Base-by-base conservation (phyloP, 2,888 invertebrate genomes). In the Nebria brevicollis region DNA sequence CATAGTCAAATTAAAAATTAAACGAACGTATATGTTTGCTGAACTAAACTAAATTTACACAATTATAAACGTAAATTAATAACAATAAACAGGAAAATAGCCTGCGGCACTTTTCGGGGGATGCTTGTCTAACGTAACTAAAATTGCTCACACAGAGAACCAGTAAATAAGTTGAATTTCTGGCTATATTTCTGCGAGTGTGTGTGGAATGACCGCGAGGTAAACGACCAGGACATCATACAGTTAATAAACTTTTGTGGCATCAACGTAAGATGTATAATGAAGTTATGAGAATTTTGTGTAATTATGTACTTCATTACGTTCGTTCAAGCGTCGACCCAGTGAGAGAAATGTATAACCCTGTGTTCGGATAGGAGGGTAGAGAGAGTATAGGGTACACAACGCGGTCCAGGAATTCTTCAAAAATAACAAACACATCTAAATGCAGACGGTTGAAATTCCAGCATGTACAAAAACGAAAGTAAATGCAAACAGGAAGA, bases 301-400 rank as follows among this genome's bases (percentile, higher is more conserved):
- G 80, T 75, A 80, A 80, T 80, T 80, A 80, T 66, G 80, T 80
- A 80, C 80, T 80, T 80, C 80, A 75, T 80, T 80, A 80, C 75
- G 66, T 70, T 64, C 68, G 75, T 64, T 73, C 43, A 66, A 78
- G 66, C 66, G 66, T 66, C 42, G 41, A 41, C 66, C 75, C 43
- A 73, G 43, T 73, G 42, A 64, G 42, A 42, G 66, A 66, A 11
- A 25, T 66, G 66, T 66, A 65, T 13, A 72, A 41, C 72, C 8
- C 65, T 26, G 15, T 42, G 65, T 34, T 34, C 34, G 34, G 34
- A 0, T 34, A 78, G 41, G 66, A 65, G 41, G 65, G 72, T 26
- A 41, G 34, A 66, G 42, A 34, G n/a, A 64, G 65, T 25, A 26
- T 13, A 70, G 34, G 70, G 68, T 26, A 70, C 20, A 34, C 34